Evolutionary conservation across 2,797 vertebrate species (phyloP).

Genomic region (Scleropages formosus): DNA sequence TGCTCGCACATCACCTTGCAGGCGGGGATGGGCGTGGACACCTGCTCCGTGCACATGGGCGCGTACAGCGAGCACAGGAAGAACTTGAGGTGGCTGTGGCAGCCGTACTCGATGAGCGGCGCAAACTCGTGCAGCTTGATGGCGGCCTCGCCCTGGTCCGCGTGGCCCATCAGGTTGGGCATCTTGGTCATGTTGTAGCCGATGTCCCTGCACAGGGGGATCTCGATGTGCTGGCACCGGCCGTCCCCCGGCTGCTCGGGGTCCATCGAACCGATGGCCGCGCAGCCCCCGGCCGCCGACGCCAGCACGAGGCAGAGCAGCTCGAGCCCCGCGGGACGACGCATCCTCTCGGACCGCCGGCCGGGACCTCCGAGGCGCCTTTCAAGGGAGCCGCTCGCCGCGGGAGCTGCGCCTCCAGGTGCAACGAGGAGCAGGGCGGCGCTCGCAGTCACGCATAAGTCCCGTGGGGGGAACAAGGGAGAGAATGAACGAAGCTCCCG

Average conservation of each 20-base stretch:
- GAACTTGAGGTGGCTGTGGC: constrained; percentile 91
- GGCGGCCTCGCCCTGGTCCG: constrained; percentile 89
- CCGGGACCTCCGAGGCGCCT: constrained; percentile 31
- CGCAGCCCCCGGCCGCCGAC: constrained; percentile 55
- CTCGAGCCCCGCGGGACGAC: constrained; percentile 43
- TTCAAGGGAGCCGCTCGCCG: not conserved
- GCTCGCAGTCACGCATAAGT: constrained; percentile 19
- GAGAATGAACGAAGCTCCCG: constrained; percentile 4
- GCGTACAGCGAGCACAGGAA: constrained; percentile 96
- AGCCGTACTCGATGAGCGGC: constrained; percentile 90
- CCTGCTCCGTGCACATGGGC: constrained; percentile 98
- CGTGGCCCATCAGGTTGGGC: constrained; percentile 96
- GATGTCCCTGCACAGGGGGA: constrained; percentile 94
- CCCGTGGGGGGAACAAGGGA: constrained; percentile 27
- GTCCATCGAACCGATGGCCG: constrained; percentile 88
- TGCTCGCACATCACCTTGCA: constrained; percentile 96
- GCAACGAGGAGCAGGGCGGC: constrained; percentile 24
- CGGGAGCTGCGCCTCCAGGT: constrained; percentile 33
- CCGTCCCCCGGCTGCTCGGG: constrained; percentile 84
- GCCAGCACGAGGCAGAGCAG: constrained; percentile 53
- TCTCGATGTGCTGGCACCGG: constrained; percentile 88
- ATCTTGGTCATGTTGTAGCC: constrained; percentile 97
- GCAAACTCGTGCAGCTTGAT: constrained; percentile 95
- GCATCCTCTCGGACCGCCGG: constrained; percentile 54
- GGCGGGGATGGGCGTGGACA: constrained; percentile 93